Evolutionary conservation across 2,113 vertebrate species (phyloP).

Genomic region (Puntigrus tetrazona): DNA sequence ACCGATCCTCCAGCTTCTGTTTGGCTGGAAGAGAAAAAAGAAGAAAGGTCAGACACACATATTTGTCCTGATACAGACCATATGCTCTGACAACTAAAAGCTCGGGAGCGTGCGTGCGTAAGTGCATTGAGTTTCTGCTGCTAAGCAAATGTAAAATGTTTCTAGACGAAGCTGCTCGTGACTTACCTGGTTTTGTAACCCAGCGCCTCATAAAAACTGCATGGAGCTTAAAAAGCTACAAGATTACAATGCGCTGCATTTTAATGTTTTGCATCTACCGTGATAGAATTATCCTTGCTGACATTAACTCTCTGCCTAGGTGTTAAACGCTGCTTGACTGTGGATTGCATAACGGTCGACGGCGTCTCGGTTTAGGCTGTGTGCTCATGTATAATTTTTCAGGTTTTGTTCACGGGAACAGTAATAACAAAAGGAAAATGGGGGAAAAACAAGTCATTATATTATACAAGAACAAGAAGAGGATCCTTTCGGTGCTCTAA

Average conservation of each 20-base stretch:
- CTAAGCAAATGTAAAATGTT: neutral
- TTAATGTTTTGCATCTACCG: neutral
- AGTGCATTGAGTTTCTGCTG: neutral
- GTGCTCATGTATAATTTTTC: neutral
- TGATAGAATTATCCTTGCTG: neutral
- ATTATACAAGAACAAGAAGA: slow-evolving; percentile 56
- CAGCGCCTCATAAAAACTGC: neutral
- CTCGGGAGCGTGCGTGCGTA: neutral
- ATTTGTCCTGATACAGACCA: neutral
- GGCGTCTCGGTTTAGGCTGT: slow-evolving; percentile 27
- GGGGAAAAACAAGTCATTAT: slow-evolving; percentile 53
- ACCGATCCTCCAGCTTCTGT: slow-evolving; percentile 94
- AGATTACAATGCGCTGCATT: neutral
- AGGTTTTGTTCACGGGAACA: slow-evolving; percentile 20
- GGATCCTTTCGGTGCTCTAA: slow-evolving; percentile 52
- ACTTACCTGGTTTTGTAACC: slow-evolving; percentile 1
- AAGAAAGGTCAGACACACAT: slow-evolving; percentile 34
- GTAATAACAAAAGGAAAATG: neutral
- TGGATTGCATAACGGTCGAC: neutral
- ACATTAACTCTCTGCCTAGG: neutral
- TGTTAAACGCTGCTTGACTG: neutral
- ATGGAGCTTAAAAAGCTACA: neutral
- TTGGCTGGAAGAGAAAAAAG: slow-evolving; percentile 79
- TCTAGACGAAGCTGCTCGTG: neutral
- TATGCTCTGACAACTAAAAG: slow-evolving; percentile 12